A percentile compares a stretch with the other conserved stretches of the same genome.
Evolutionary conservation across 2,888 invertebrate species (phyloP).

Genomic region (Lampropteryx suffumata): DNA sequence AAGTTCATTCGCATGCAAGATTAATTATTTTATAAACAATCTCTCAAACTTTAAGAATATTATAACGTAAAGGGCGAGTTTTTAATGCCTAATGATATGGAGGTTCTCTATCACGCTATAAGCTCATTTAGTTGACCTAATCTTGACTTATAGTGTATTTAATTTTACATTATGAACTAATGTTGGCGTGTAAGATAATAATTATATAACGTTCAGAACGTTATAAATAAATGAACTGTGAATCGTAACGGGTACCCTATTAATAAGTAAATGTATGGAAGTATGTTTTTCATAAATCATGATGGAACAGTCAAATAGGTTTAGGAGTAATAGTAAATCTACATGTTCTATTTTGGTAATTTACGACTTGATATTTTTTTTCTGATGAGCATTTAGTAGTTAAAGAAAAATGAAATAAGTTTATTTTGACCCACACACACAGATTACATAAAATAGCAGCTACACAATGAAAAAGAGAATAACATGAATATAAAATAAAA

Average conservation of each 20-base stretch:
- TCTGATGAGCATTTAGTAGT: no score
- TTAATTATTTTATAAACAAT: neutral
- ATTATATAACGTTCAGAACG: slow-evolving; percentile 53
- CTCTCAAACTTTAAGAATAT: slow-evolving; percentile 7
- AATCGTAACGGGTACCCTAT: neutral
- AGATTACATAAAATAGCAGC: no score
- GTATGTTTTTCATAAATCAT: no score
- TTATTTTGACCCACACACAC: no score
- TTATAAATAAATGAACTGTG: slow-evolving; percentile 47
- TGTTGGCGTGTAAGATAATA: slow-evolving; percentile 53
- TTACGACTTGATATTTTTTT: no score
- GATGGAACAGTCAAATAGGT: no score
- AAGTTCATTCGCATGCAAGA: neutral
- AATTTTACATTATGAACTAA: slow-evolving; percentile 65
- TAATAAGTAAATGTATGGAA: no score
- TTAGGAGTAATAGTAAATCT: no score
- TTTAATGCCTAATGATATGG: slow-evolving; percentile 58
- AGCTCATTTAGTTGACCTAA: slow-evolving; percentile 71
- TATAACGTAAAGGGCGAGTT: slow-evolving; percentile 45
- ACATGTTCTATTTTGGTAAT: no score
- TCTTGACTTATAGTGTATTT: slow-evolving; percentile 64
- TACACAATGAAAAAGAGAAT: no score
- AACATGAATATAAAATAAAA: no score
- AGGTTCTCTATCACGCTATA: slow-evolving; percentile 69
- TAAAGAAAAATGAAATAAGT: no score